Base-by-base conservation (phyloP, 2,113 vertebrate genomes). In the Archocentrus centrarchus region DNA sequence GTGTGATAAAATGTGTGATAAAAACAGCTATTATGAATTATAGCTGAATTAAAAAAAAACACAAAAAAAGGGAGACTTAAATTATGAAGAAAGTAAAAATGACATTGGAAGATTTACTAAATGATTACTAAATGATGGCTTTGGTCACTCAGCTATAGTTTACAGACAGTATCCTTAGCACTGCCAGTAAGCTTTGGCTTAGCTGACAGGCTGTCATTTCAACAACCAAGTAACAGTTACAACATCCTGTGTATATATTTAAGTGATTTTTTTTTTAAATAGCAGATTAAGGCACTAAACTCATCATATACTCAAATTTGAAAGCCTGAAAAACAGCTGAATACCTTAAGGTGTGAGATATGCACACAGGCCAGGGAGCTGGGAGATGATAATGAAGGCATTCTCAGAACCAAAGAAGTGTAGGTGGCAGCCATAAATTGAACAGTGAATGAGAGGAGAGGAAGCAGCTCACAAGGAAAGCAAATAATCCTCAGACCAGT, bases 341-440 rank as follows among this genome's bases (percentile, higher is more conserved):
- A 62, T 22, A 13, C 18, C 53, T 24, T 47, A 22, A 81, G 57
- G 59, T 53, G 41, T 61, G 4, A 73, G 2, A 35, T 75, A 20
- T 27, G 60, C 63, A 62, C 63, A 75, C 20, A 85, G 32, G 0
- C 14, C 18, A 1, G 15, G n/a, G 1, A 39, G 18, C 57, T 75
- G 7, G 47, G 60, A 14, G 20, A 59, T 15, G 63, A 81, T 66
- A 79, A 75, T 8, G 14, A 76, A 85, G 60, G 47, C 76, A 22
- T 44, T 75, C 58, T 81, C 22, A 61, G 27, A 70, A 37, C 6
- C 77, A 83, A 55, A 82, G 62, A 76, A 6, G 61, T 62, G 91
- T 91, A 85, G 88, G 89, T 55, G 88, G 89, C 75, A 88, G 75
- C 86, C 82, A 88, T 83, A 84, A 92, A 92, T 81, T 86, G 63